Conservation (phyloP, 1,140 invertebrate genomes). For the Campoletis sonorensis region DNA sequence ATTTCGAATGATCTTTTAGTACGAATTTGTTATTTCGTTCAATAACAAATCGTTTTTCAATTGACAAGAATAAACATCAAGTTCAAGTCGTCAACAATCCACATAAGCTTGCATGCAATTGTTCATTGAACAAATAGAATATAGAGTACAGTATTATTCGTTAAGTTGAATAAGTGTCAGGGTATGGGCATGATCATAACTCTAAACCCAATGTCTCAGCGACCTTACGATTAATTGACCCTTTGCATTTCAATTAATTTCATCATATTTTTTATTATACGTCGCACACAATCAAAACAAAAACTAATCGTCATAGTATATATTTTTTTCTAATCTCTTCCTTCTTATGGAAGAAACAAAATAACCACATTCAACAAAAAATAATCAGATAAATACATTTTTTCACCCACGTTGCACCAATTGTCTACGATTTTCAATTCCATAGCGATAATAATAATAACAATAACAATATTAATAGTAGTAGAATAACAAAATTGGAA, state of each 20-base stretch:
- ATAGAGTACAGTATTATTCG: constrained; percentile 33
- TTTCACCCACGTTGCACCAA: constrained; percentile 11
- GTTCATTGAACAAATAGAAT: constrained; percentile 43
- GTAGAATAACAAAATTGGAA: background rate
- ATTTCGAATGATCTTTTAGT: background rate
- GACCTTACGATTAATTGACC: constrained; percentile 65
- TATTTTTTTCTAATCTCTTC: background rate
- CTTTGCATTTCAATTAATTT: background rate
- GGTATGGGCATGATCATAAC: constrained; percentile 73
- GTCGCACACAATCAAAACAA: background rate
- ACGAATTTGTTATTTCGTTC: constrained; percentile 3
- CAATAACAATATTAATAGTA: too few species aligned
- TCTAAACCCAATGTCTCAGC: constrained; percentile 75
- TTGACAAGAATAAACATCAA: too few species aligned
- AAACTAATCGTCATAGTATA: background rate
- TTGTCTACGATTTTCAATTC: background rate
- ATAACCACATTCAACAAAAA: too few species aligned
- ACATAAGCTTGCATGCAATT: constrained; percentile 56
- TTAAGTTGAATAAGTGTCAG: constrained; percentile 65
- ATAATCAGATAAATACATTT: constrained; percentile 5
- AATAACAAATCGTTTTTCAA: too few species aligned
- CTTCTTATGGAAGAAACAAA: background rate
- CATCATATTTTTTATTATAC: background rate
- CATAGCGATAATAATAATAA: too few species aligned
- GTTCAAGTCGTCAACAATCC: constrained; percentile 26